Base-by-base conservation (phyloP, 2,797 vertebrate species). In the Myiothlypis chrysogaster region DNA sequence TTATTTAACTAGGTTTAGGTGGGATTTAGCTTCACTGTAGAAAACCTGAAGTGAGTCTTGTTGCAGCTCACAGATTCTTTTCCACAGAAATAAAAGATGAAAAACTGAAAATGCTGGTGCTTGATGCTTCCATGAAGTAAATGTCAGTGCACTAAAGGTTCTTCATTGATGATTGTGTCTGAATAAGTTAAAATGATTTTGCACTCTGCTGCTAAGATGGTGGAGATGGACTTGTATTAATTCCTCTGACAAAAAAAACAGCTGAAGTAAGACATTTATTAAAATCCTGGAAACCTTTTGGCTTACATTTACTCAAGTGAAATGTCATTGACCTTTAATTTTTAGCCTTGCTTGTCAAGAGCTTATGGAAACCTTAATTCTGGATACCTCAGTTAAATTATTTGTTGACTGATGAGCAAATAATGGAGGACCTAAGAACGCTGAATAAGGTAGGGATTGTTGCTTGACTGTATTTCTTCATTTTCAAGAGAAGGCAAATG, bases 391-490 rank as follows among this genome's bases (percentile, higher is more conserved):
- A 99, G 98, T 97, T 99, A 75, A 99, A 99, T 97, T 99, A 99
- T 91, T 98, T 99, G 97, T 97, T 99, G 94, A 99, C 99, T 90
- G 99, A 99, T 64, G 99, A 99, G 68, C 99, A 99, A 97, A 99
- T 99, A 97, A 99, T 99, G 99, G 99, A 99, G 96, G 99, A 99
- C 96, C 97, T 99, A 92, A 98, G 99, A 96, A 99, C 98, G 0
- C 97, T 99, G 90, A 99, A 99, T 97, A 99, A 99, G 98, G 99
- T 99, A 93, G 86, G 76, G 39, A 30, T 70, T 84, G 43, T 52
- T n/a, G 61, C 52, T 80, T 66, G 69, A 12, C 27, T 71, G 12
- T 77, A 8, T 64, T 53, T 66, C 56, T 90, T 53, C 35, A 23
- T 64, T 88, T 78, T 71, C 25, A 84, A 84, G 57, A 47, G 65